A percentile compares a stretch with the other conserved stretches of the same genome.
Evolutionary conservation across 1,140 invertebrate genomes (phyloP).

Genomic region (Aphaenogaster rudis): DNA sequence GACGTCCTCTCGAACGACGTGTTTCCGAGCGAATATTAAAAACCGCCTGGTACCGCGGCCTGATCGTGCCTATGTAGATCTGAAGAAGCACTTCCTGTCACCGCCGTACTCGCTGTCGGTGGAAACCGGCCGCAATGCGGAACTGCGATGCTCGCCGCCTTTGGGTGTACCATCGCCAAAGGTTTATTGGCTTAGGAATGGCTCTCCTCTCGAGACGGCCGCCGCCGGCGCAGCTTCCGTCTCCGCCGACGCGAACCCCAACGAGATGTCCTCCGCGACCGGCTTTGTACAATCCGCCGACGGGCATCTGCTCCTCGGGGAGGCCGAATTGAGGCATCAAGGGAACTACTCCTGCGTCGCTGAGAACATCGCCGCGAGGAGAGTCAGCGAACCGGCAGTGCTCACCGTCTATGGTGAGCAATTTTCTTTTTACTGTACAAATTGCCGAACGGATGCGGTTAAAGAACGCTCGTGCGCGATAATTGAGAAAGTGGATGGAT

Average conservation of each 20-base stretch:
- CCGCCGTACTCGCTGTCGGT: conserved; percentile 95
- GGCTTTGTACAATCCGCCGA: conserved; percentile 85
- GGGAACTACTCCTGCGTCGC: conserved; percentile 99
- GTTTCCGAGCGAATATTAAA: conserved; percentile 78
- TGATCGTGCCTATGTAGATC: conserved; percentile 87
- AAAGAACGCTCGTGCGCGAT: conserved; percentile 9
- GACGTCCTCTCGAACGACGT: conserved; percentile 71
- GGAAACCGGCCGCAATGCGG: conserved; percentile 93
- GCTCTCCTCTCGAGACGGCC: conserved; percentile 90
- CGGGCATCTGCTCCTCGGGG: conserved; percentile 95
- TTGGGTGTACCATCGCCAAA: conserved; percentile 94
- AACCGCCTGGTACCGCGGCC: conserved; percentile 6
- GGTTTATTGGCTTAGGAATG: conserved; percentile 94
- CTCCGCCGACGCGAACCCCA: conserved; percentile 84
- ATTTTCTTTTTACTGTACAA: conserved; percentile 26
- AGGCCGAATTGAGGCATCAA: conserved; percentile 89
- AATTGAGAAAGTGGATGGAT: neutral
- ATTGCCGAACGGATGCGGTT: neutral
- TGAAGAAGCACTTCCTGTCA: conserved; percentile 94
- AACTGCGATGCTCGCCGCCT: conserved; percentile 96
- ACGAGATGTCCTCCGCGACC: conserved; percentile 91
- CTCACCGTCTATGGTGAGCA: conserved; percentile 97
- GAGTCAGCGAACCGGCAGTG: conserved; percentile 94
- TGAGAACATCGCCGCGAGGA: conserved; percentile 96
- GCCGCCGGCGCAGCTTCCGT: conserved; percentile 91